A percentile compares a stretch with the other conserved stretches of the same genome.
These are phyloP conservation scores for Ceyx erithaca DNA, from an alignment of 2,797 vertebrate species.

Conservation along the genomic window DNA sequence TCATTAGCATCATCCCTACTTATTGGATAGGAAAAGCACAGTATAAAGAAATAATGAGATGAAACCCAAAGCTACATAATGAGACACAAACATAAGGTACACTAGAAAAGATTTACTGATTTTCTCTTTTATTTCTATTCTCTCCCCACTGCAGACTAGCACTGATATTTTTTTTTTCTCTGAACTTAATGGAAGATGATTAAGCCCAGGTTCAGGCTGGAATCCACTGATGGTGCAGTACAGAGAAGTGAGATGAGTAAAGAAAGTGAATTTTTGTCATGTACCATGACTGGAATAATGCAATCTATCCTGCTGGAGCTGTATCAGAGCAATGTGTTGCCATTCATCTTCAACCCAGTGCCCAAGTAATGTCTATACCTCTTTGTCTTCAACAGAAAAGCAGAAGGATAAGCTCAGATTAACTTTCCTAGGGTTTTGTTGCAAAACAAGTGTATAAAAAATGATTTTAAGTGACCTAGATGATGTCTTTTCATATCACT, in stretches of 20 bases:
- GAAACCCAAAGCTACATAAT: neutral
- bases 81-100: neutral
- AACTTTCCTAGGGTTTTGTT: neutral
- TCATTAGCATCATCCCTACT: neutral
- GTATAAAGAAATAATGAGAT: conserved; percentile 4
- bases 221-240: neutral
- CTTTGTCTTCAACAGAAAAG: neutral
- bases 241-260: neutral
- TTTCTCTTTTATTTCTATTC: neutral
- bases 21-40: neutral
- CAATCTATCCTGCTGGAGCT: neutral
- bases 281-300: neutral
- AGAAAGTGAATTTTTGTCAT: neutral
- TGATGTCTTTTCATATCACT: conserved; percentile 43
- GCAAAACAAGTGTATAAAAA: conserved; percentile 56
- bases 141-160: rapidly evolving
- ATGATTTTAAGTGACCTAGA: conserved; percentile 41
- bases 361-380: neutral
- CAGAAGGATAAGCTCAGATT: conserved; percentile 25
- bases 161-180: neutral
- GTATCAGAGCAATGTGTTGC: neutral
- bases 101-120: neutral
- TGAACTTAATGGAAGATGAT: neutral
- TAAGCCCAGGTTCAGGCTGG: neutral
- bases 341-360: neutral